A percentile compares a stretch with the other conserved stretches of the same genome.
These are phyloP conservation scores for Paramormyrops hopkinsi DNA, from an alignment of 2,797 vertebrate genomes.

Conservation along the genomic window DNA sequence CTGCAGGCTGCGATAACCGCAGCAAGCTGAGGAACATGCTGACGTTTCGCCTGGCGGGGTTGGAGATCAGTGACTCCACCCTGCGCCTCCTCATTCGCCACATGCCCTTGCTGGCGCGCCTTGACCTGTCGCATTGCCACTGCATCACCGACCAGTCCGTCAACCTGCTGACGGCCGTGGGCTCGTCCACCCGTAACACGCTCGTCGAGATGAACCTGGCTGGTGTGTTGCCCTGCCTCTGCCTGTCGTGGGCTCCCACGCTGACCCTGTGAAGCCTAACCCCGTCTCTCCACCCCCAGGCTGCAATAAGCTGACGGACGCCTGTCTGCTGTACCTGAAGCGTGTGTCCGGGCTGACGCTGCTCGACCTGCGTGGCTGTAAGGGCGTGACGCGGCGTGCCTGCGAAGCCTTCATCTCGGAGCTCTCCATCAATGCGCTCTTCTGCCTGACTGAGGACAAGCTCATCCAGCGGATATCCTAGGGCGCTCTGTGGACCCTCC, in stretches of 20 bases:
- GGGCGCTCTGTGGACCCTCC: neutral
- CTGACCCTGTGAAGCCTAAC: neutral
- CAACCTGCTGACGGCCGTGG: slow-evolving; percentile 78
- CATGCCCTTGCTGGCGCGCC: slow-evolving; percentile 82
- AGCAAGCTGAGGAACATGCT: slow-evolving; percentile 86
- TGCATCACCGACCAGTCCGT: slow-evolving; percentile 80
- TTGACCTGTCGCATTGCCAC: slow-evolving; percentile 90
- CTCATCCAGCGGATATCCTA: slow-evolving; percentile 85
- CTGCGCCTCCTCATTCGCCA: slow-evolving; percentile 86
- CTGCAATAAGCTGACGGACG: slow-evolving; percentile 86
- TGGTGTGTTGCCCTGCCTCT: slow-evolving; percentile 56
- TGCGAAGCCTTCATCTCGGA: slow-evolving; percentile 94
- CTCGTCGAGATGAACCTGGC: slow-evolving; percentile 87
- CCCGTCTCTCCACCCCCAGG: slow-evolving; percentile 52
- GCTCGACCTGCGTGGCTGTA: slow-evolving; percentile 87
- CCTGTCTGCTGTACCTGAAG: slow-evolving; percentile 81
- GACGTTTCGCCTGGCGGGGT: slow-evolving; percentile 80
- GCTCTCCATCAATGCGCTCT: slow-evolving; percentile 83
- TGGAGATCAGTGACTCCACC: slow-evolving; percentile 83
- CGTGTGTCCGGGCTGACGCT: slow-evolving; percentile 79
- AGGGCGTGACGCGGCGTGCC: slow-evolving; percentile 75
- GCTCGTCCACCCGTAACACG: slow-evolving; percentile 84
- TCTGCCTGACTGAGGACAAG: slow-evolving; percentile 93
- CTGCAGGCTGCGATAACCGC: slow-evolving; percentile 79
- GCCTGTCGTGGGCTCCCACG: neutral